Conservation (phyloP, 2,888 invertebrate species). For the Tetranychus truncatus region DNA sequence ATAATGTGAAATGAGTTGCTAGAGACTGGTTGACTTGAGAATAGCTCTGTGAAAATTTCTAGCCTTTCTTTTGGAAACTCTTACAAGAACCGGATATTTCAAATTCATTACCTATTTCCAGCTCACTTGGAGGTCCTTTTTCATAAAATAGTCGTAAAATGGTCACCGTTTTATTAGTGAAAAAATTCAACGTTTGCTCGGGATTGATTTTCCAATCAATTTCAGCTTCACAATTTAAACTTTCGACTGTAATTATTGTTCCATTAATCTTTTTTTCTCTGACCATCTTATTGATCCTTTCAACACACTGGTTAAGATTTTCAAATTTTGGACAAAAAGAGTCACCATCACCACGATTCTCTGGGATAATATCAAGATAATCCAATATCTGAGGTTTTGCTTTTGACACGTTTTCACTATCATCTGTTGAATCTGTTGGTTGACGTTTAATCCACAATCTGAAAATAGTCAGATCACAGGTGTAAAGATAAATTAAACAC, state of each 20-base stretch:
- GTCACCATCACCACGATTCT: conserved; percentile 2
- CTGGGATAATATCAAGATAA: conserved; percentile 1
- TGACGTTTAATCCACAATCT: conserved; percentile 19
- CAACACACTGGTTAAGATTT: conserved; percentile 18
- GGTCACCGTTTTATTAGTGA: conserved; percentile 19
- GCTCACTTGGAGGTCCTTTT: conserved; percentile 3
- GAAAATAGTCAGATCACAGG: not conserved
- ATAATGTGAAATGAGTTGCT: too few species aligned
- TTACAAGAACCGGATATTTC: not conserved
- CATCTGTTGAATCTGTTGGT: not conserved
- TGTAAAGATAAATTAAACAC: not conserved
- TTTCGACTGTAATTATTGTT: conserved; percentile 19
- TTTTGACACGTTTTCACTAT: not conserved
- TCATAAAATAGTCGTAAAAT: conserved; percentile 20
- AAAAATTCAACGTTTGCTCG: conserved; percentile 12
- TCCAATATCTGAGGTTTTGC: not conserved
- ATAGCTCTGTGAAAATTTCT: too few species aligned
- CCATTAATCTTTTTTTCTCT: conserved; percentile 15
- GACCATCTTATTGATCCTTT: conserved; percentile 14
- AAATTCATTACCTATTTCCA: conserved; percentile 12
- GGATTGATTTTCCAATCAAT: conserved; percentile 21
- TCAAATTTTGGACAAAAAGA: conserved; percentile 13
- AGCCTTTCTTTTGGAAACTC: too few species aligned
- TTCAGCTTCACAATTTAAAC: conserved; percentile 17
- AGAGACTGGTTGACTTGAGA: too few species aligned